phyloP scores from a whole-genome alignment of 2,888 invertebrate species.

The Lissonota sp. region DNA sequence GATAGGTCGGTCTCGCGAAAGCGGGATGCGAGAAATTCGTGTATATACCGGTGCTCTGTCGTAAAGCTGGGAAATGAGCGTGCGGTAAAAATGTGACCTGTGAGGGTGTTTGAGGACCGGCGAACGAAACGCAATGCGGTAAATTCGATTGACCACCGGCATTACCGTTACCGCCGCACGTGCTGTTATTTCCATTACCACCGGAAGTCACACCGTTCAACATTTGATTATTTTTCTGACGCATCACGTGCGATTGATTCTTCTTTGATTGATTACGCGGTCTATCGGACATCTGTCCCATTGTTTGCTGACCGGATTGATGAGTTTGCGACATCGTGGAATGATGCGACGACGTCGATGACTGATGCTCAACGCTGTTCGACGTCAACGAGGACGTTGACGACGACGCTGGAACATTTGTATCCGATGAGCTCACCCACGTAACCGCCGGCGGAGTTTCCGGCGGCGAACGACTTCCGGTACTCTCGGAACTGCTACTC shows the following conservation, averaged over 20 bases:
- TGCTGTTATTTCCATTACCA: slow-evolving; percentile 51
- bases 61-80: slow-evolving; percentile 80
- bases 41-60: slow-evolving; percentile 80
- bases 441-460: slow-evolving; percentile 86
- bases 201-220: slow-evolving; percentile 77
- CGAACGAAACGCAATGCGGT: slow-evolving; percentile 76
- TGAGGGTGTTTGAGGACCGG: slow-evolving; percentile 79
- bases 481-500: slow-evolving; percentile 85
- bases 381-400: slow-evolving; percentile 72
- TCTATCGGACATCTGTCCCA: slow-evolving; percentile 71
- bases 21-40: slow-evolving; percentile 80
- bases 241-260: slow-evolving; percentile 78
- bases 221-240: slow-evolving; percentile 80
- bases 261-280: slow-evolving; percentile 75
- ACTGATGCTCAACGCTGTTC: slow-evolving; percentile 62
- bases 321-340: slow-evolving; percentile 76
- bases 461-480: slow-evolving; percentile 85
- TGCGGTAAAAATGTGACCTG: slow-evolving; percentile 78
- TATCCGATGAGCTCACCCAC: slow-evolving; percentile 74
- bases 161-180: slow-evolving; percentile 35
- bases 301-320: slow-evolving; percentile 79
- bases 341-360: slow-evolving; percentile 77
- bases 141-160: slow-evolving; percentile 73
- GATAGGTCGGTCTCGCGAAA: slow-evolving; percentile 82
- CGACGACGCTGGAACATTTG: slow-evolving; percentile 69